These are phyloP conservation scores for Heliothis subflexa DNA, from an alignment of 1,140 invertebrate species.

Conservation along the genomic window DNA sequence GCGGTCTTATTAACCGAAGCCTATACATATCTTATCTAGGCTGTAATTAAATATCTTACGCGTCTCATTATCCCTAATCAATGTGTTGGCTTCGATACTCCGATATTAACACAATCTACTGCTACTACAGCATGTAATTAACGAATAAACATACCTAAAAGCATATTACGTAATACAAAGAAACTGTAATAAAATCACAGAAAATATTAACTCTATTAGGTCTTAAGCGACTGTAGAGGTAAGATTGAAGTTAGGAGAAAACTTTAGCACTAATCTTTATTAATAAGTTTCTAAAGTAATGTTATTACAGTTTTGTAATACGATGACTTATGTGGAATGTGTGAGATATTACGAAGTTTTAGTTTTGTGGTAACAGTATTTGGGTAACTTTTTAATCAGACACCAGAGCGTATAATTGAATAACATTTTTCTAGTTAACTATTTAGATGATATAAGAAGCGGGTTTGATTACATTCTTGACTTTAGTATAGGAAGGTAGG, in stretches of 20 bases:
- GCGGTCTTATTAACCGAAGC: background rate
- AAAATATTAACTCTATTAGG: constrained; percentile 14
- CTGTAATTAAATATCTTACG: background rate
- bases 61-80: constrained; percentile 7
- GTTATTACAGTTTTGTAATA: background rate
- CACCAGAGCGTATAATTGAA: too few species aligned
- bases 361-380: background rate
- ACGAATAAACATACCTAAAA: background rate
- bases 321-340: background rate
- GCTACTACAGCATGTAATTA: background rate
- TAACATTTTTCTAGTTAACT: too few species aligned
- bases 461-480: too few species aligned
- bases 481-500: too few species aligned
- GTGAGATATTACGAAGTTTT: background rate
- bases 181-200: constrained; percentile 11
- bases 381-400: too few species aligned
- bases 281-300: constrained; percentile 9
- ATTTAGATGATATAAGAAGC: too few species aligned
- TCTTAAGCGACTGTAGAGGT: background rate
- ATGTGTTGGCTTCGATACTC: background rate
- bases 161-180: background rate
- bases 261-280: constrained; percentile 12
- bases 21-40: background rate
- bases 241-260: constrained; percentile 19
- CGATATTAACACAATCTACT: background rate